Percentiles rank a stretch among this genome's conserved stretches.
These are phyloP conservation scores for Elachura formosa DNA, from an alignment of 2,113 vertebrate genomes.

Conservation along the genomic window DNA sequence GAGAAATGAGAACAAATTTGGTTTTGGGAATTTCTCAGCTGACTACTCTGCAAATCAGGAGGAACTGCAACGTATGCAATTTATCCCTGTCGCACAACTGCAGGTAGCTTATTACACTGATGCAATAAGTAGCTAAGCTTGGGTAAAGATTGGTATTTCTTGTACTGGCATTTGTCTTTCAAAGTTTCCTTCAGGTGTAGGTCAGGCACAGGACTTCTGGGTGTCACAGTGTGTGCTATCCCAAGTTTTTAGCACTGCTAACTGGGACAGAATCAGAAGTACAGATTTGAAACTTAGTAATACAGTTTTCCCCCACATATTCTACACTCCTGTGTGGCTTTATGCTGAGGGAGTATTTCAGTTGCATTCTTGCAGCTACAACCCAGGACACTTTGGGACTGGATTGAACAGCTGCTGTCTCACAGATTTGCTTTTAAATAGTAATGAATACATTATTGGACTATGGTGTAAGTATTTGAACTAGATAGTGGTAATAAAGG, in stretches of 20 bases:
- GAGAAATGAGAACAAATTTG: background rate
- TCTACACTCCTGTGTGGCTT: rapidly evolving
- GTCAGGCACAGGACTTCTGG: background rate
- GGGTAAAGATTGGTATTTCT: background rate
- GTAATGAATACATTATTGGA: background rate
- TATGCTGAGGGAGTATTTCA: background rate
- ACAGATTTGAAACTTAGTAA: background rate
- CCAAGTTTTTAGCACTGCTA: background rate
- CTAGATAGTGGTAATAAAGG: background rate
- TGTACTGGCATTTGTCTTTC: background rate
- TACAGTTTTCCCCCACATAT: background rate
- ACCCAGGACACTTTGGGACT: background rate
- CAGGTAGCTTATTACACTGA: background rate
- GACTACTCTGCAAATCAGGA: background rate
- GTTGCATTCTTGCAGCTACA: background rate
- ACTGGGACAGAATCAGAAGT: background rate
- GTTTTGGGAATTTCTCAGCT: background rate
- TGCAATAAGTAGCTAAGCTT: background rate
- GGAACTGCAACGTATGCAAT: background rate
- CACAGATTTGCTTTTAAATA: background rate
- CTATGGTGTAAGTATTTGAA: background rate
- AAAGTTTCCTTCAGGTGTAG: background rate
- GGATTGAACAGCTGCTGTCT: background rate
- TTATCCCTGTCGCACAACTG: background rate
- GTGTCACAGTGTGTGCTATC: background rate